Evolutionary conservation across 1,140 invertebrate species (phyloP).

Genomic region (Listronotus bonariensis): DNA sequence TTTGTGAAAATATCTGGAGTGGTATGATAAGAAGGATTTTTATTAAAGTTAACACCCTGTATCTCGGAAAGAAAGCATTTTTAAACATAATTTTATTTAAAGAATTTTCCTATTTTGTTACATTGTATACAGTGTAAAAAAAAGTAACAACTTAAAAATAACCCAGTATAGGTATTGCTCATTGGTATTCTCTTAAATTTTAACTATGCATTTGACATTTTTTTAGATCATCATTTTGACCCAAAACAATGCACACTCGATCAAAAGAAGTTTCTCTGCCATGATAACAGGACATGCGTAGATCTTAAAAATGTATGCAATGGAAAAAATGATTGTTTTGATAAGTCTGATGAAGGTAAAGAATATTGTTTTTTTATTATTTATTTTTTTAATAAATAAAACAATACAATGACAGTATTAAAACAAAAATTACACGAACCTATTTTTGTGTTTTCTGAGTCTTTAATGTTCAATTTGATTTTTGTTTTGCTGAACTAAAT

Average conservation of each 20-base stretch:
- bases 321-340: constrained; percentile 73
- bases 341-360: constrained; percentile 72
- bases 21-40: too few species aligned
- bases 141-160: too few species aligned
- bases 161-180: too few species aligned
- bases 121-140: too few species aligned
- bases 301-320: constrained; percentile 71
- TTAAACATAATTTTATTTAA: too few species aligned
- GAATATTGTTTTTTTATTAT: constrained; percentile 3
- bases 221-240: constrained; percentile 45
- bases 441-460: neutral
- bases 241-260: constrained; percentile 56
- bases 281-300: constrained; percentile 68
- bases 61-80: too few species aligned
- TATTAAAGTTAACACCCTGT: too few species aligned
- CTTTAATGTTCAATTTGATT: too few species aligned
- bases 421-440: neutral
- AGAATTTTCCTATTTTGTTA: too few species aligned
- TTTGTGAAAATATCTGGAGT: too few species aligned
- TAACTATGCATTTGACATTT: too few species aligned
- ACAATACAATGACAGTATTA: constrained; percentile 1
- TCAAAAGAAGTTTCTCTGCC: constrained; percentile 61
- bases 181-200: neutral
- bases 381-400: neutral
- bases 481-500: too few species aligned